Evolutionary conservation across 1,140 invertebrate species (phyloP).

Genomic region (Metaphire vulgaris): DNA sequence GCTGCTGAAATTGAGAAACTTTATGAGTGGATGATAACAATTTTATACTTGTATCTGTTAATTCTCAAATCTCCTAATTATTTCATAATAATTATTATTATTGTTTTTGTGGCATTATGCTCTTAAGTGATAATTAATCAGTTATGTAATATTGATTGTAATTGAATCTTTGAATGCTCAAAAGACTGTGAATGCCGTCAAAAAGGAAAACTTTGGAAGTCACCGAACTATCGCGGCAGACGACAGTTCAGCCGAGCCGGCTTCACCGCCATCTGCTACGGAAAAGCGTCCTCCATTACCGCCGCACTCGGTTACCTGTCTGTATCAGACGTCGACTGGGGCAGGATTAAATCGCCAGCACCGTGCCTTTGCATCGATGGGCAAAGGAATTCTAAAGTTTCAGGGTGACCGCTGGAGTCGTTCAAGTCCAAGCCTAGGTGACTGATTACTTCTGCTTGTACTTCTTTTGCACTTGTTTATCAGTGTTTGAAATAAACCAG

Average conservation of each 20-base stretch:
- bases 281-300: neutral
- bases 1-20: no score
- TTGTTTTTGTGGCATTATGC: no score
- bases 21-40: no score
- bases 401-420: constrained; percentile 62
- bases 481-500: no score
- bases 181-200: neutral
- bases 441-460: constrained; percentile 35
- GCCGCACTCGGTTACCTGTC: neutral
- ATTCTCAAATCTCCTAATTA: no score
- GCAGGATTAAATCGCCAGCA: neutral
- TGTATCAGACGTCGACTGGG: neutral
- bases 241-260: neutral
- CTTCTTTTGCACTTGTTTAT: no score
- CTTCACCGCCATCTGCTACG: neutral
- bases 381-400: constrained; percentile 62
- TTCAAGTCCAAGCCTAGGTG: constrained; percentile 85
- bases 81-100: no score
- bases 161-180: no score
- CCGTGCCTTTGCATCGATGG: constrained; percentile 59
- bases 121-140: no score
- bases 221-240: neutral
- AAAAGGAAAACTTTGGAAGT: neutral
- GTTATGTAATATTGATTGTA: no score
- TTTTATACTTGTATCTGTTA: no score